phyloP scores from a whole-genome alignment of 2,888 invertebrate genomes.

The Isoperla grammatica region DNA sequence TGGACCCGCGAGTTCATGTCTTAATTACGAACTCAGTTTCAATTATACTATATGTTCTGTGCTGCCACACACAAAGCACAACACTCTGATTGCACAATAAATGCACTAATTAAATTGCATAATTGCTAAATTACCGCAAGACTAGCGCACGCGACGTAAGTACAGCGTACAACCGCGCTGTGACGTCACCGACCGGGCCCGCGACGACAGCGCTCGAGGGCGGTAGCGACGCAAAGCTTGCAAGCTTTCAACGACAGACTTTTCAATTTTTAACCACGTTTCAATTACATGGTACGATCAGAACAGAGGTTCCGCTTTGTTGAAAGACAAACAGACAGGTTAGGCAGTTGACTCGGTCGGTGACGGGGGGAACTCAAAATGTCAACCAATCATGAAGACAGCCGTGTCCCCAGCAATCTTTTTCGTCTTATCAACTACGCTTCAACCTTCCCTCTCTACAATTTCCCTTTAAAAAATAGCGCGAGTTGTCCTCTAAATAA shows the following conservation, averaged over 20 bases:
- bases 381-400: constrained; percentile 22
- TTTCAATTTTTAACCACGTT: constrained; percentile 29
- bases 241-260: constrained; percentile 25
- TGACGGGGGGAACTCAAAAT: constrained; percentile 16
- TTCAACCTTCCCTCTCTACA: background rate
- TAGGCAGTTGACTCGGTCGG: constrained; percentile 8
- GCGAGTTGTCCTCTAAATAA: constrained; percentile 3
- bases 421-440: constrained; percentile 4
- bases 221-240: background rate
- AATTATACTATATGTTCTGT: constrained; percentile 4
- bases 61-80: constrained; percentile 13
- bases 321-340: constrained; percentile 25
- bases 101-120: constrained; percentile 19
- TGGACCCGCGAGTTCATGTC: background rate
- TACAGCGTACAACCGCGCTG: background rate
- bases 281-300: constrained; percentile 28
- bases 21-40: constrained; percentile 16
- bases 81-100: constrained; percentile 12
- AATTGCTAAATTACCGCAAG: constrained; percentile 18
- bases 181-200: background rate
- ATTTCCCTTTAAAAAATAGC: constrained; percentile 1
- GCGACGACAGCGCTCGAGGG: background rate
- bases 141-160: constrained; percentile 1
- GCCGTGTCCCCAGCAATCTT: constrained; percentile 15
- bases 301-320: constrained; percentile 27